A percentile compares a stretch with the other conserved stretches of the same genome.
Evolutionary conservation across 2,888 invertebrate genomes (phyloP).

Genomic region (Polydrusus cervinus): DNA sequence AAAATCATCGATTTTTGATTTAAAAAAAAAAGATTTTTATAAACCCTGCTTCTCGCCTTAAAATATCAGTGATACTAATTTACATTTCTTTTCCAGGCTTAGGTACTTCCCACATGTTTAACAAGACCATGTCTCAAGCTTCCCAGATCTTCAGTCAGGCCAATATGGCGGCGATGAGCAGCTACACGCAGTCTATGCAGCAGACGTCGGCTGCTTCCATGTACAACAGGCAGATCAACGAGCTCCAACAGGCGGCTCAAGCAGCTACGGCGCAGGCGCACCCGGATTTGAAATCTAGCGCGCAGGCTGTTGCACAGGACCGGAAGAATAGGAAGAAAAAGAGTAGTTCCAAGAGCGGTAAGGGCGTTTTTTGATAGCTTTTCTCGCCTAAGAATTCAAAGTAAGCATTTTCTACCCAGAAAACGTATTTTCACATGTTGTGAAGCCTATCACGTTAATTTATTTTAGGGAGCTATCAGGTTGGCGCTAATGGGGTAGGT

Average conservation of each 20-base stretch:
- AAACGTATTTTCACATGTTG: no score
- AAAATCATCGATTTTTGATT: no score
- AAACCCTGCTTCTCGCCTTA: no score
- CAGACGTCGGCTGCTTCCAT: conserved; percentile 39
- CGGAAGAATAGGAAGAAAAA: conserved; percentile 45
- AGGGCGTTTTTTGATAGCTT: not conserved
- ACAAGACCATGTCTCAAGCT: conserved; percentile 65
- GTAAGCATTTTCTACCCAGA: no score
- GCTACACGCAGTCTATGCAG: conserved; percentile 66
- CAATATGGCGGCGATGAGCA: conserved; percentile 64
- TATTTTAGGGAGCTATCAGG: no score
- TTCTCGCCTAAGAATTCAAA: no score
- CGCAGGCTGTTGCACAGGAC: conserved; percentile 31
- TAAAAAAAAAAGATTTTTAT: no score
- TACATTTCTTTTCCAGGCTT: conserved; percentile 46
- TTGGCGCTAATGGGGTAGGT: no score
- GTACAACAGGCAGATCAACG: conserved; percentile 37
- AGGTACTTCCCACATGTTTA: conserved; percentile 65
- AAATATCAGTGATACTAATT: not conserved
- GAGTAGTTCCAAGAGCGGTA: conserved; percentile 32
- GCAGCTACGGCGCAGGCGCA: conserved; percentile 34
- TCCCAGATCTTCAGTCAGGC: conserved; percentile 68
- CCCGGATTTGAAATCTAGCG: conserved; percentile 27
- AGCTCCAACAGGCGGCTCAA: conserved; percentile 36
- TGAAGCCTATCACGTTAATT: no score